Evolutionary conservation across 2,888 invertebrate species (phyloP).

Genomic region (Nycteola revayana): DNA sequence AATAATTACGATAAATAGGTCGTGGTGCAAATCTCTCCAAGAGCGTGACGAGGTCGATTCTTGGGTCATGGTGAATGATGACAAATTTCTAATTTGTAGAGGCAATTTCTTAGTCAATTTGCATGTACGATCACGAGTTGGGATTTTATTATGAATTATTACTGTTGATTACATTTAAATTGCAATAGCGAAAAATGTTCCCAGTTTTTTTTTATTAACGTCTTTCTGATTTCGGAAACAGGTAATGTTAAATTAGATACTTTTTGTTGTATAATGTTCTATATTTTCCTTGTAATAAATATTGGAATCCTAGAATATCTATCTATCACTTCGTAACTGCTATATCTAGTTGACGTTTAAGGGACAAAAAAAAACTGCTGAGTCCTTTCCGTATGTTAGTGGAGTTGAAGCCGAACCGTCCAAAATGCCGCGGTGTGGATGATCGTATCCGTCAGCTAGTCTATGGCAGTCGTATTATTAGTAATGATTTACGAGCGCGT

Average conservation of each 20-base stretch:
- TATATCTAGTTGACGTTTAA: no score
- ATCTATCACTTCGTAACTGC: no score
- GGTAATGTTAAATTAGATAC: no score
- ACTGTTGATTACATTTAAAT: no score
- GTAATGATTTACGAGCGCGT: constrained; percentile 56
- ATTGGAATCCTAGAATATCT: no score
- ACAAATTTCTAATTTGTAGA: constrained; percentile 32
- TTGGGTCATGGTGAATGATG: constrained; percentile 28
- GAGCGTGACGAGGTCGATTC: constrained; percentile 40
- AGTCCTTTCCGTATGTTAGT: constrained; percentile 1
- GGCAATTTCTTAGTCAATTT: constrained; percentile 20
- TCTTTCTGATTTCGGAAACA: no score
- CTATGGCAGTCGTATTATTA: constrained; percentile 39
- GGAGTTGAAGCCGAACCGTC: constrained; percentile 7
- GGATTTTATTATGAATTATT: no score
- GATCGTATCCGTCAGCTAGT: constrained; percentile 26
- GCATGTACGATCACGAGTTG: constrained; percentile 18
- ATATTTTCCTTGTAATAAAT: no score
- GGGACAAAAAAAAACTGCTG: background rate
- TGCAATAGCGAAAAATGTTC: no score
- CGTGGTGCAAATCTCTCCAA: constrained; percentile 41
- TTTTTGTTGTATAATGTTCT: no score
- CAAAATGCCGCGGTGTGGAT: constrained; percentile 8
- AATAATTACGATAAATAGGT: constrained; percentile 65
- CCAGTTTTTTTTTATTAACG: no score